A percentile compares a stretch with the other conserved stretches of the same genome.
These are phyloP conservation scores for Hermatobates lingyangjiaoensis DNA, from an alignment of 1,140 invertebrate species.

Conservation along the genomic window DNA sequence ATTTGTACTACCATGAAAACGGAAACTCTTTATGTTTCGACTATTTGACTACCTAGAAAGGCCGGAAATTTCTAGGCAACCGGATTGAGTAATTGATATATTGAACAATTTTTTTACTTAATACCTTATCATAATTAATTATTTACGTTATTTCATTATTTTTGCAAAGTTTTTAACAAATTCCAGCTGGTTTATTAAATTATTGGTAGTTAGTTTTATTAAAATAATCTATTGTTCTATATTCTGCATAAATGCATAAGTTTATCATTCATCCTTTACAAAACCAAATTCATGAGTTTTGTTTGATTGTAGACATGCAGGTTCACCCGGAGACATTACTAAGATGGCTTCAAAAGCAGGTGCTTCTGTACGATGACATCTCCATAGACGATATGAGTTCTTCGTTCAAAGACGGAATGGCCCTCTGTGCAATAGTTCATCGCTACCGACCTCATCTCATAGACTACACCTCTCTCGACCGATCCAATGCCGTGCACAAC, in stretches of 20 bases:
- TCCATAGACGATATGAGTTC: slow-evolving; percentile 43
- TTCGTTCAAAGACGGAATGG: slow-evolving; percentile 56
- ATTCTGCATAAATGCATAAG: background rate
- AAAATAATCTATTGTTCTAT: too few species aligned
- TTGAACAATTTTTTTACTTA: too few species aligned
- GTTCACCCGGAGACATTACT: slow-evolving; percentile 53
- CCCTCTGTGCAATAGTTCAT: slow-evolving; percentile 48
- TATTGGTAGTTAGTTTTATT: too few species aligned
- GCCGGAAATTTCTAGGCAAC: too few species aligned
- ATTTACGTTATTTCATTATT: too few species aligned
- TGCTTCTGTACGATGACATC: slow-evolving; percentile 42
- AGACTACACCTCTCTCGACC: slow-evolving; percentile 44
- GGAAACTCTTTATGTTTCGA: too few species aligned
- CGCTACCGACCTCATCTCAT: slow-evolving; percentile 76
- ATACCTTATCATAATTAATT: too few species aligned
- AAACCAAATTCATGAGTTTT: background rate
- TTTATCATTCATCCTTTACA: background rate
- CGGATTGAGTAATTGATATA: too few species aligned
- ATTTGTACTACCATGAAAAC: too few species aligned
- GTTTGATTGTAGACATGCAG: slow-evolving; percentile 30
- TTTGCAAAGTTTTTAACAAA: too few species aligned
- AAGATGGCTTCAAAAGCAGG: slow-evolving; percentile 55
- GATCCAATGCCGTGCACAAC: slow-evolving; percentile 41
- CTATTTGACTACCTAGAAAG: too few species aligned
- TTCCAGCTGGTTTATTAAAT: too few species aligned